Percentiles rank a stretch among this genome's conserved stretches.
Conservation (phyloP, 2,797 vertebrate species). For the Poeciliopsis paucimaculata region DNA sequence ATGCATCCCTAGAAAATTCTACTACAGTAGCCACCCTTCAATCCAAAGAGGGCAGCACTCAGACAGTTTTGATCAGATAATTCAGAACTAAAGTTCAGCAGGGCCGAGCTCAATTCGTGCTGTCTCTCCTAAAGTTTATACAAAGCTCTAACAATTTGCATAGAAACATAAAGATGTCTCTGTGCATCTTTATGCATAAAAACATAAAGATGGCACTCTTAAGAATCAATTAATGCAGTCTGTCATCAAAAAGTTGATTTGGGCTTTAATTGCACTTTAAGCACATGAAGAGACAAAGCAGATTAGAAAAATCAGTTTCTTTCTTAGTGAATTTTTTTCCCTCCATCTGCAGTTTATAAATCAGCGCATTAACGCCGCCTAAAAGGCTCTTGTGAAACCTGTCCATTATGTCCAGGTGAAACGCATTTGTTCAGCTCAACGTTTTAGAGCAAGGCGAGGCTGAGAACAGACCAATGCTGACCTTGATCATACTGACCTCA, state of each 20-base stretch:
- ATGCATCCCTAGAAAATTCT: neutral
- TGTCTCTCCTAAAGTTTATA: neutral
- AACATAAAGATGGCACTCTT: neutral
- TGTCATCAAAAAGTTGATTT: neutral
- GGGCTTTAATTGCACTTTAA: neutral
- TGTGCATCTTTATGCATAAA: too few species aligned
- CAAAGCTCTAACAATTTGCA: neutral
- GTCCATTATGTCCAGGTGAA: too few species aligned
- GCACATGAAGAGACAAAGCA: neutral
- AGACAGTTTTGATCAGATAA: neutral
- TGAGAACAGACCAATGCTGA: neutral
- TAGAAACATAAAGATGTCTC: too few species aligned
- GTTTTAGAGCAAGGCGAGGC: neutral
- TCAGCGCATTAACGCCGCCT: neutral
- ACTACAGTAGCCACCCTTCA: neutral
- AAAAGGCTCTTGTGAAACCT: neutral
- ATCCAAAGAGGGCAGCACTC: neutral
- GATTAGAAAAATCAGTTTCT: neutral
- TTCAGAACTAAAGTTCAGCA: neutral
- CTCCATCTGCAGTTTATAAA: neutral
- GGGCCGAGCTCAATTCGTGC: too few species aligned
- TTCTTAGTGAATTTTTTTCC: neutral
- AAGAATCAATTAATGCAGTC: neutral
- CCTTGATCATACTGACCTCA: neutral
- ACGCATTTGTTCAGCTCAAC: too few species aligned